Evolutionary conservation across 2,113 vertebrate genomes (phyloP).

Genomic region (Notothenia rossii): DNA sequence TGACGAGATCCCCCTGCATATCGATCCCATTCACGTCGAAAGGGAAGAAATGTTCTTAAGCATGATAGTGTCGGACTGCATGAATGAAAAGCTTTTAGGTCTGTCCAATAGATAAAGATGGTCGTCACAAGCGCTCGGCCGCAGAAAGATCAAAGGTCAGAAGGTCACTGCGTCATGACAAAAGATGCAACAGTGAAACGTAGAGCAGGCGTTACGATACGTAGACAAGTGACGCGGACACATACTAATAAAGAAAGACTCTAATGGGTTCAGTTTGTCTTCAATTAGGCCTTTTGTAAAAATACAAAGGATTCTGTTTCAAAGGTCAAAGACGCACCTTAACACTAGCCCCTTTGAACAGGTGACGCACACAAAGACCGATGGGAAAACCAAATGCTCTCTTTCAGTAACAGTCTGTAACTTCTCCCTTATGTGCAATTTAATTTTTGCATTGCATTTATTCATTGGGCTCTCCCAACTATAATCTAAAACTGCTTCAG

Average conservation of each 20-base stretch:
- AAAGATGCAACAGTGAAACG: neutral
- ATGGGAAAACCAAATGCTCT: neutral
- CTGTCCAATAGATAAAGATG: neutral
- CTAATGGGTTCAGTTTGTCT: too few species aligned
- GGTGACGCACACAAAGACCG: too few species aligned
- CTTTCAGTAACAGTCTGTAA: neutral
- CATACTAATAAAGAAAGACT: neutral
- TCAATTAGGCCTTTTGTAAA: too few species aligned
- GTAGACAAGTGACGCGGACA: constrained; percentile 3
- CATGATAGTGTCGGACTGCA: too few species aligned
- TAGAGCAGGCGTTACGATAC: neutral
- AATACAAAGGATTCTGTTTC: too few species aligned
- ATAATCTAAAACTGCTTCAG: neutral
- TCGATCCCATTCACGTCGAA: too few species aligned
- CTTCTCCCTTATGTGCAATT: neutral
- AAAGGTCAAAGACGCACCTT: too few species aligned
- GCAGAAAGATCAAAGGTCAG: constrained; percentile 6
- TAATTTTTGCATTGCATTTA: neutral
- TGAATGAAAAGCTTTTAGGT: neutral
- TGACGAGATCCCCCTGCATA: too few species aligned
- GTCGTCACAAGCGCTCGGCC: neutral
- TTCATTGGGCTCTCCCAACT: neutral
- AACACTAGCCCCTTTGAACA: too few species aligned
- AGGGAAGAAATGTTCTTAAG: too few species aligned
- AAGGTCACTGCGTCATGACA: neutral